phyloP scores from a whole-genome alignment of 2,888 invertebrate genomes.

The Acanthosepion lycidas region DNA sequence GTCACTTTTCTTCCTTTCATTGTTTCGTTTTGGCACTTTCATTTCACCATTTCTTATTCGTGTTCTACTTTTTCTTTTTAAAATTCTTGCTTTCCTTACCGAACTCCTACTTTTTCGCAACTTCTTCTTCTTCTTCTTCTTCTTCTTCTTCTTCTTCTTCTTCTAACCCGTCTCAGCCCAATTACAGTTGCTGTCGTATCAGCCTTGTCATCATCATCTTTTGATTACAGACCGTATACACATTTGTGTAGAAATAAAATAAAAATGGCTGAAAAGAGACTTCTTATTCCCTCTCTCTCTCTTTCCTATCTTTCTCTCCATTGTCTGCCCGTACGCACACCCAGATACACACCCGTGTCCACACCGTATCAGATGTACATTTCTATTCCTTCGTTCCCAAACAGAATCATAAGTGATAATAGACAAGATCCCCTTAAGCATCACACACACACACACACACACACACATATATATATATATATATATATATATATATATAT shows the following conservation, averaged over 20 bases:
- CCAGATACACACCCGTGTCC: background rate
- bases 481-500: too few species aligned
- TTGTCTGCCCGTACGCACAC: background rate
- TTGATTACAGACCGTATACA: slow-evolving; percentile 15
- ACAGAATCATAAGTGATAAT: background rate
- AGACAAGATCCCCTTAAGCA: too few species aligned
- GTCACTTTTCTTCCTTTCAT: background rate
- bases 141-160: background rate
- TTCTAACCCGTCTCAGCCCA: background rate
- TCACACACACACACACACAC: too few species aligned
- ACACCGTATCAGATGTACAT: too few species aligned
- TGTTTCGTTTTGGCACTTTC: background rate
- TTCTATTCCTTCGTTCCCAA: background rate
- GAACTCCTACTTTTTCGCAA: too few species aligned
- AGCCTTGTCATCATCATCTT: background rate
- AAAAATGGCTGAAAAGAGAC: background rate
- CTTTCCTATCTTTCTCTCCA: background rate
- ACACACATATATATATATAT: too few species aligned
- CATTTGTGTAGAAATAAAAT: background rate
- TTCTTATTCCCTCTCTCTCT: background rate
- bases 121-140: too few species aligned
- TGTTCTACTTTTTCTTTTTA: background rate
- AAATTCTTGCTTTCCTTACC: too few species aligned
- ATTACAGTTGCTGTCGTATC: background rate
- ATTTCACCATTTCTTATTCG: background rate